A percentile compares a stretch with the other conserved stretches of the same genome.
Conservation (phyloP, 2,113 vertebrate species). For the Merops nubicus region DNA sequence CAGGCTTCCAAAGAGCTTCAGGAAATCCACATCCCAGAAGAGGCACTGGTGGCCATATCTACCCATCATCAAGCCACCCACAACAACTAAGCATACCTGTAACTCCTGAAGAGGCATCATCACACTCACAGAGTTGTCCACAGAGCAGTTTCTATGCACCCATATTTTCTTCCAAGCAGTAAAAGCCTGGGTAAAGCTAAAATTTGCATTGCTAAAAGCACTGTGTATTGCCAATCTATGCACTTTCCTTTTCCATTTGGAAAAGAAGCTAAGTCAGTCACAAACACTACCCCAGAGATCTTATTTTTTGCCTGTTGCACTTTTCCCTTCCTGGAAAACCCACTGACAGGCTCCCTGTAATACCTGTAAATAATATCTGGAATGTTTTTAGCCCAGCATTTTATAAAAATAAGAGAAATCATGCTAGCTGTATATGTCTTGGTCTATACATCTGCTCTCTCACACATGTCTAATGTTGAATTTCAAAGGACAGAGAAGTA, state of each 20-base stretch:
- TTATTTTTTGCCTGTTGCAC: neutral
- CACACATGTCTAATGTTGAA: neutral
- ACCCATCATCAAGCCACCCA: neutral
- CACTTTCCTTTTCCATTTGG: neutral
- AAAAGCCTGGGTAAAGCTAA: neutral
- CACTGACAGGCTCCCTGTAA: neutral
- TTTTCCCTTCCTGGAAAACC: neutral
- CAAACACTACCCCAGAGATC: neutral
- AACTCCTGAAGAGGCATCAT: neutral
- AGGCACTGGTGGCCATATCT: rapidly evolving
- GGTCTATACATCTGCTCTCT: neutral
- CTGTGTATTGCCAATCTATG: neutral
- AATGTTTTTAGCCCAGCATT: neutral
- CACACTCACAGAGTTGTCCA: rapidly evolving
- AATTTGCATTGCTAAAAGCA: neutral
- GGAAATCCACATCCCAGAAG: neutral
- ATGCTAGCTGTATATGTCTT: neutral
- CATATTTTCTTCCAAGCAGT: neutral
- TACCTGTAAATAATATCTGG: neutral
- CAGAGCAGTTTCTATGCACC: neutral
- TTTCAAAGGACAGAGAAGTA: neutral
- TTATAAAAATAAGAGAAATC: neutral
- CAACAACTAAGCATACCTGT: rapidly evolving
- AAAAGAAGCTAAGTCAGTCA: neutral
- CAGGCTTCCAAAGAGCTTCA: neutral